These are phyloP conservation scores for Sandelia bainsii DNA, from an alignment of 2,797 vertebrate genomes.

Conservation along the genomic window DNA sequence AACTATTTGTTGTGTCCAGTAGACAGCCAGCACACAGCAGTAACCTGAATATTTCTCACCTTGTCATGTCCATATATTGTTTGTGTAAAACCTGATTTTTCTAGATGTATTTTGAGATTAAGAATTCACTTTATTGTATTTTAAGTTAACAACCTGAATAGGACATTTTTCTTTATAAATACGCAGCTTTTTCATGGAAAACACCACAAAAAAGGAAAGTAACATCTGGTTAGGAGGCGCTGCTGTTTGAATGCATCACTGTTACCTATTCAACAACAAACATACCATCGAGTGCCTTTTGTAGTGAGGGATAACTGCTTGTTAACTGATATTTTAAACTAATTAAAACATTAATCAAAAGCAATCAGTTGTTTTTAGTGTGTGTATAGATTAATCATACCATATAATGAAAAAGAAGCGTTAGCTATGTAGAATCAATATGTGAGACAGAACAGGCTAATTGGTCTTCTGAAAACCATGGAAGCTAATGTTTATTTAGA, in stretches of 20 bases:
- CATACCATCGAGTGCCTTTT: too few species aligned
- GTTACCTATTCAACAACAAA: too few species aligned
- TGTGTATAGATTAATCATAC: not conserved
- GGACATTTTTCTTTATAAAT: too few species aligned
- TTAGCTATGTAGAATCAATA: conserved; percentile 1
- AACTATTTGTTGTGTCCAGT: not conserved
- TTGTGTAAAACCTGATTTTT: not conserved
- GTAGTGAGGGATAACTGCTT: not conserved
- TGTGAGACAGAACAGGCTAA: not conserved
- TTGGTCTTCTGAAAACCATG: too few species aligned
- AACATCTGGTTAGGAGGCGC: not conserved
- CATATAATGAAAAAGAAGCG: conserved; percentile 5
- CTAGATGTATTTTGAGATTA: conserved; percentile 7
- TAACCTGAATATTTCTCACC: conserved; percentile 16
- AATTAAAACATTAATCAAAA: not conserved
- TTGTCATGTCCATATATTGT: not conserved
- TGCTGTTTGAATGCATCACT: not conserved
- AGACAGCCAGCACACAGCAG: not conserved
- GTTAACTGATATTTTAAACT: not conserved
- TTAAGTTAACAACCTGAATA: not conserved
- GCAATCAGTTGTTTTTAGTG: not conserved
- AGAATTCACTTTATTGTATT: not conserved
- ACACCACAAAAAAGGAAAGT: not conserved
- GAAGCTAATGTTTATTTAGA: conserved; percentile 19
- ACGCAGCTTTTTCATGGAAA: not conserved